Base-by-base conservation (phyloP, 1,140 invertebrate species). In the Drosophila rufa region DNA sequence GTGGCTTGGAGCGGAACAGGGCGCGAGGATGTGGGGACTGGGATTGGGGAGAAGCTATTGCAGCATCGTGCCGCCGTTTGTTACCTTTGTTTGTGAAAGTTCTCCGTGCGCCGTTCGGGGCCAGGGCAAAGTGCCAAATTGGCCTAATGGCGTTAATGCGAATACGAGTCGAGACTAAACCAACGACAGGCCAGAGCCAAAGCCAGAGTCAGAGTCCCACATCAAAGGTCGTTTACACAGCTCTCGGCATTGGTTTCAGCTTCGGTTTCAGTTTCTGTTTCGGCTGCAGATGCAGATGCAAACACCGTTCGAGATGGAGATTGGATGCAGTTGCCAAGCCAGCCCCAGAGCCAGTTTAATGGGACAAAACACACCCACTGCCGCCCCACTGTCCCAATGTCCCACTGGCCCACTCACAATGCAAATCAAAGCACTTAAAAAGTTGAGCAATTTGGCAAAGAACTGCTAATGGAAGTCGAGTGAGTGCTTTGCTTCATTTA, bases 111-210 rank as follows among this genome's bases (percentile, higher is more conserved):
- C 62, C 57, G 61, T 80, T 74, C 60, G 48, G 33, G 56, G 55
- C 56, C 66, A 81, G 85, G 85, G 85, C 85, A 89, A 61, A 79
- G 48, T 89, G 85, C 85, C 85, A 89, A 89, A 89, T 89, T 89
- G 85, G 85, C 85, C 75, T 89, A 90, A 89, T 89, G 85, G 85
- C 85, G 85, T 89, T 89, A 89, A 89, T 89, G 85, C 81, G 84
- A 90, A 89, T 90, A 89, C 84, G 81, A 90, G 84, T 70, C 78
- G 59, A 42, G 85, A 84, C 78, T 84, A 69, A 89, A 50, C 65
- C 82, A 85, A 60, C 62, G 38, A 57, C 65, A 65, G 47, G 15
- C 79, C 57, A 78, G 15, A 62, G 45, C 15, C 70, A 68, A 25
- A 83, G n/a, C 59, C 40, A 40, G 30, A 84, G n/a, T 56, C 40